phyloP scores from a whole-genome alignment of 2,888 invertebrate genomes.

The Bombyx huttoni region DNA sequence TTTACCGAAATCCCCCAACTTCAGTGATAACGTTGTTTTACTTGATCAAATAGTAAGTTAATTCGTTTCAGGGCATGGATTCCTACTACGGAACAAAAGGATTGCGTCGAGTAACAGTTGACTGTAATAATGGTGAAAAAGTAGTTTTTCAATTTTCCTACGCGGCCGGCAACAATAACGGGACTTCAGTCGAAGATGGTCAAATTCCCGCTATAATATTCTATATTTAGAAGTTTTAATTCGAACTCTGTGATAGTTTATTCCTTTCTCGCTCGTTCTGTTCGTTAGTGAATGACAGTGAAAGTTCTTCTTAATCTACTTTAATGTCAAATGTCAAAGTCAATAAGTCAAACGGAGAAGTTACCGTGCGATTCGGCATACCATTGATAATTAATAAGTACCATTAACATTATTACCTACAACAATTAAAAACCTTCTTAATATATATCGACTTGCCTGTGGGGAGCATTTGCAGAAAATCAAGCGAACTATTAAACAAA shows the following conservation, averaged over 20 bases:
- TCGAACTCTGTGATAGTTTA: neutral
- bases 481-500: too few species aligned
- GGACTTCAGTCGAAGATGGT: constrained; percentile 88
- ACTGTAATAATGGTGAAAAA: constrained; percentile 81
- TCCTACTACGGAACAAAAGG: constrained; percentile 90
- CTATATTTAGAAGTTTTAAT: constrained; percentile 65
- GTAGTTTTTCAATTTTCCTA: constrained; percentile 87
- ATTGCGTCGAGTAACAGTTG: constrained; percentile 79
- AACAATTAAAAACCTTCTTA: too few species aligned
- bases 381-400: too few species aligned
- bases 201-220: constrained; percentile 91
- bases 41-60: too few species aligned
- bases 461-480: too few species aligned
- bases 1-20: too few species aligned
- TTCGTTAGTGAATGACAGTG: neutral
- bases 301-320: neutral
- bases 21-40: too few species aligned
- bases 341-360: too few species aligned
- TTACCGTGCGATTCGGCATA: too few species aligned
- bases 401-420: too few species aligned
- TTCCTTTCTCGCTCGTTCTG: neutral
- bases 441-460: too few species aligned
- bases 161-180: constrained; percentile 89
- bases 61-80: constrained; percentile 79
- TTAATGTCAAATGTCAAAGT: too few species aligned